Conservation (phyloP, 2,888 invertebrate genomes). For the Drosophila basisetae region DNA sequence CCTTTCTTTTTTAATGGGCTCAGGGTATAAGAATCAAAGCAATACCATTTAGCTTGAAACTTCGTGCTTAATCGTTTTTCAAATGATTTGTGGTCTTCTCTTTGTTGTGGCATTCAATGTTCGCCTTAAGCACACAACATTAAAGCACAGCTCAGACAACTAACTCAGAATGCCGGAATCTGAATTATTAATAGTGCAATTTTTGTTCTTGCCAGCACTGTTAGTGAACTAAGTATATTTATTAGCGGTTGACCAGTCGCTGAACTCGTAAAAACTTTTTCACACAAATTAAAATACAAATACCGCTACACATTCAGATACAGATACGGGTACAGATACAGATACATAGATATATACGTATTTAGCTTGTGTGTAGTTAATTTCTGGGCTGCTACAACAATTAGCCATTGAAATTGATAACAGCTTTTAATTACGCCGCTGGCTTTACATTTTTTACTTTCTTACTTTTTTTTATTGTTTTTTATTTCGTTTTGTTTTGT, state of each 20-base stretch:
- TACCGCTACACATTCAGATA: neutral
- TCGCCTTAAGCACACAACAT: neutral
- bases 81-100: neutral
- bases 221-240: neutral
- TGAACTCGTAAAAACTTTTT: constrained; percentile 28
- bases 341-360: constrained; percentile 20
- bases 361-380: constrained; percentile 16
- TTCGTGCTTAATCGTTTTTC: neutral
- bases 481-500: constrained; percentile 15
- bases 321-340: neutral
- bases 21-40: neutral
- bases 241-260: constrained; percentile 35
- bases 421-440: constrained; percentile 70
- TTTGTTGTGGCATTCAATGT: neutral
- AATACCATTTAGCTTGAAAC: neutral
- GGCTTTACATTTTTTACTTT: constrained; percentile 17
- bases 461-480: neutral
- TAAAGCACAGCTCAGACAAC: neutral
- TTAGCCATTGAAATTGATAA: constrained; percentile 74
- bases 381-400: constrained; percentile 56
- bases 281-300: constrained; percentile 17
- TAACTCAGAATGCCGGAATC: neutral
- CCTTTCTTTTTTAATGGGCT: neutral
- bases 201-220: neutral
- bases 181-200: neutral